Base-by-base conservation (phyloP, 1,140 invertebrate genomes). In the Procambarus virginalis region DNA sequence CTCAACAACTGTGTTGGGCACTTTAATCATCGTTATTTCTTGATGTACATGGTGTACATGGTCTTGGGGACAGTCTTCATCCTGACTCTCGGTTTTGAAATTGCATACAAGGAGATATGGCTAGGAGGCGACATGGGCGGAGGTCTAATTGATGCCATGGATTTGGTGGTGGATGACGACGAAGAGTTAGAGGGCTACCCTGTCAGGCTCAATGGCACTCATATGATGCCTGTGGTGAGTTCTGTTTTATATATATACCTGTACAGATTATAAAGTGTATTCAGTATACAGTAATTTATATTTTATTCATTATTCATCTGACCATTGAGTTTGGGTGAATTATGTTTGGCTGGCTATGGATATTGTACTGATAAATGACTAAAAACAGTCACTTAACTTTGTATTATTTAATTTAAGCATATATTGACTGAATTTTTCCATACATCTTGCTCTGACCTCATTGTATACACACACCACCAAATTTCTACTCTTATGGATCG, bases 1-100 rank as follows among this genome's bases (percentile, higher is more conserved):
- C 94, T 99, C 64, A 99, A 99, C 94, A 99, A 99, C 93, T 99
- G 98, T 94, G 97, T 99, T 8, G 99, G 99, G 0, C 97, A 97
- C 94, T 96, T 95, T 92, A 99, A 99, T 94, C 98, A 99, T 93
- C 95, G 98, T 55, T 97, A 99, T 94, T 99, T 99, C 94, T 99
- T 97, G 93, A 95, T 98, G 84, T 99, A 98, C 93, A 98, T 98
- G 96, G 95, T 96, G 2, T 99, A 97, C 93, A 98, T 98, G 94
- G 96, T 97, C 17, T 92, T 96, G 55, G 98, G 98, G 45, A 96
- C 97, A 73, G 93, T 97, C 2, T 99, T 99, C 94, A 94, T 99
- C 0, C 97, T 98, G 93, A 92, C 97, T 77, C 97, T 96, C 93
- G 98, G 98, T 9, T 94, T 97, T 89, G 97, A 98, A 94, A 95